These are phyloP conservation scores for Characodon lateralis DNA, from an alignment of 2,797 vertebrate genomes.

Conservation along the genomic window DNA sequence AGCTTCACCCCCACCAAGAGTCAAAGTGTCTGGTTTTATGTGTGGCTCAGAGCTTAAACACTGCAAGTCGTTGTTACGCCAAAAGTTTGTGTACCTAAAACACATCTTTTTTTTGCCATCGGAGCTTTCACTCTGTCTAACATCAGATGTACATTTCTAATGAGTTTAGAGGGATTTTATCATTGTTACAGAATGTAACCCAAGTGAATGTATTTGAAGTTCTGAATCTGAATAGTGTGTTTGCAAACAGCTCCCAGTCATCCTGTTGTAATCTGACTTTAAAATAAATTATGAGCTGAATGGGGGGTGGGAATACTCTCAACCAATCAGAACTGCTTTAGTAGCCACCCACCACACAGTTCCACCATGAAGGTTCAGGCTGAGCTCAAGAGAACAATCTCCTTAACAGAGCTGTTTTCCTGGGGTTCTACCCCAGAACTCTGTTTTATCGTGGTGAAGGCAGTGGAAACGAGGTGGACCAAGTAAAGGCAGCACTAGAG, in stretches of 20 bases:
- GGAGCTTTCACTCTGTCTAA: no score
- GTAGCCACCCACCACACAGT: not conserved
- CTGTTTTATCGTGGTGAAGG: not conserved
- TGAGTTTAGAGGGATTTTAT: not conserved
- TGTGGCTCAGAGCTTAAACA: no score
- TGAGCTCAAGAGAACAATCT: not conserved
- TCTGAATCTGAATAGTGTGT: not conserved
- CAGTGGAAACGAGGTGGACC: not conserved
- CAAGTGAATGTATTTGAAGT: not conserved
- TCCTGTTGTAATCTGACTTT: no score
- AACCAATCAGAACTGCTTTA: not conserved
- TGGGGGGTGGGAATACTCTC: not conserved
- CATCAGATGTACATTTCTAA: no score
- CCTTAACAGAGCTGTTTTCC: not conserved
- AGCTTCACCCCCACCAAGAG: not conserved
- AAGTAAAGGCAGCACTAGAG: not conserved
- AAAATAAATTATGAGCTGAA: not conserved
- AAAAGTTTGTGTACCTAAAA: no score
- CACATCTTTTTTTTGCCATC: no score
- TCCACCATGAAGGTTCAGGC: not conserved
- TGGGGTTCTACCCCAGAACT: not conserved
- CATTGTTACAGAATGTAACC: not conserved
- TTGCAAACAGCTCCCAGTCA: not conserved
- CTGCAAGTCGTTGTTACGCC: no score
- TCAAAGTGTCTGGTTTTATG: not conserved